A percentile compares a stretch with the other conserved stretches of the same genome.
Evolutionary conservation across 2,113 vertebrate genomes (phyloP).

Genomic region (Xenotilapia caudafasciata): DNA sequence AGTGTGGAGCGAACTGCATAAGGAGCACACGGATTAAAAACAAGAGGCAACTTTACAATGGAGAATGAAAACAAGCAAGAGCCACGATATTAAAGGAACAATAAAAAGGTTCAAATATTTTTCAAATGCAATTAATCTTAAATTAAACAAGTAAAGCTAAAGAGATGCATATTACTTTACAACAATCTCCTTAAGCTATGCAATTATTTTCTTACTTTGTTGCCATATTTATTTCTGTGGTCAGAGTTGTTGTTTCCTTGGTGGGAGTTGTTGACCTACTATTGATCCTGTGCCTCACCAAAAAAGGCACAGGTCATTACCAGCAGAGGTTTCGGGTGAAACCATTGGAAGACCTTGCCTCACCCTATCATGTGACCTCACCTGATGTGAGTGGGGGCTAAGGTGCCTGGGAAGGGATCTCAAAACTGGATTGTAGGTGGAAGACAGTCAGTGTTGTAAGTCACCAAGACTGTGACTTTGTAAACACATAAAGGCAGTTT

Average conservation of each 20-base stretch:
- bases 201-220: not conserved
- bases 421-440: not conserved
- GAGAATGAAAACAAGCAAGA: not conserved
- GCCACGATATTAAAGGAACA: not conserved
- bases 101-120: not conserved
- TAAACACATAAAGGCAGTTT: not conserved
- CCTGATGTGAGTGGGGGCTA: not conserved
- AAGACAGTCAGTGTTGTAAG: not conserved
- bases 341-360: not conserved
- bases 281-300: not conserved
- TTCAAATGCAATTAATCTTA: not conserved
- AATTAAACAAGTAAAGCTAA: not conserved
- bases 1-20: slow-evolving; percentile 72
- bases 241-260: not conserved
- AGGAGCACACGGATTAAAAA: not conserved
- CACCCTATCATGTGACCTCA: not conserved
- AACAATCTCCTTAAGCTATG: not conserved
- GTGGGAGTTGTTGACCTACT: not conserved
- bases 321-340: not conserved
- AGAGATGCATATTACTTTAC: not conserved
- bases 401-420: not conserved
- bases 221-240: not conserved
- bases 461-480: not conserved
- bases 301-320: not conserved
- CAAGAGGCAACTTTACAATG: not conserved